A percentile compares a stretch with the other conserved stretches of the same genome.
Conservation (phyloP, 2,888 invertebrate genomes). For the Cheilosia pagana region DNA sequence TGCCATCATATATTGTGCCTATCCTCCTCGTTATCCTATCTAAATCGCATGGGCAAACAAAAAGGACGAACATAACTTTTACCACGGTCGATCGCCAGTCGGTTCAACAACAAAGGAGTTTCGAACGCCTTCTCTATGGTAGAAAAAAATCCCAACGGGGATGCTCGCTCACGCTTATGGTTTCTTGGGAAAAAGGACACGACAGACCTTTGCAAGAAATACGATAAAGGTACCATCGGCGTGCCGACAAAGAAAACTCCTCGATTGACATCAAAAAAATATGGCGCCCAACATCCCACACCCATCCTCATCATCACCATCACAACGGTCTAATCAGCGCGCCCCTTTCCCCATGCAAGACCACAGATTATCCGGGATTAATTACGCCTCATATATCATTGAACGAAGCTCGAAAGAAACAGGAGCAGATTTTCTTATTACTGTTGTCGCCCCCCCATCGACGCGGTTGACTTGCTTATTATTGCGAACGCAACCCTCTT, state of each 20-base stretch:
- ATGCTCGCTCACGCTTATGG: background rate
- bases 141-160: constrained; percentile 35
- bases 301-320: background rate
- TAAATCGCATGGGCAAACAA: background rate
- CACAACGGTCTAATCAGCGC: constrained; percentile 46
- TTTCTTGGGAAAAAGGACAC: constrained; percentile 34
- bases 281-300: constrained; percentile 38
- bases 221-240: constrained; percentile 16
- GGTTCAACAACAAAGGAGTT: constrained; percentile 50
- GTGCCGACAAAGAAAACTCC: constrained; percentile 46
- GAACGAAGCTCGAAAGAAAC: constrained; percentile 53
- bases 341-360: constrained; percentile 23
- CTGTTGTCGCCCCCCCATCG: constrained; percentile 15
- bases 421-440: constrained; percentile 58
- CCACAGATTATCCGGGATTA: constrained; percentile 75
- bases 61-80: constrained; percentile 25
- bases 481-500: constrained; percentile 38
- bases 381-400: constrained; percentile 76
- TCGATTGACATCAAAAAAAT: constrained; percentile 10
- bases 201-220: constrained; percentile 40
- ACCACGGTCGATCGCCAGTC: constrained; percentile 40
- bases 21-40: background rate
- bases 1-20: background rate
- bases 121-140: constrained; percentile 33
- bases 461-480: constrained; percentile 16